phyloP scores from a whole-genome alignment of 1,140 invertebrate species.

The Drosophila subpulchrella region DNA sequence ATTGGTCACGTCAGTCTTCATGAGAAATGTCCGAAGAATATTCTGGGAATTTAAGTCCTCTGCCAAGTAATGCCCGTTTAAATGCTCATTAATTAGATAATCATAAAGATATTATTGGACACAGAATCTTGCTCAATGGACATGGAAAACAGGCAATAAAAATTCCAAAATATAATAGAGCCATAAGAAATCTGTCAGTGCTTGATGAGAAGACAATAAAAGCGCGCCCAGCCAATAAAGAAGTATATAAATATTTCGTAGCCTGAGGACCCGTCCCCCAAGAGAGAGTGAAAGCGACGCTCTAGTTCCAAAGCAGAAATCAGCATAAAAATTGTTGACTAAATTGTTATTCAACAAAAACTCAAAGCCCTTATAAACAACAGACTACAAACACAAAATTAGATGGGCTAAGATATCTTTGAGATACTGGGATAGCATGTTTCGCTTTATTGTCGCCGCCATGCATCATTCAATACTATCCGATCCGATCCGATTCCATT shows the following conservation, averaged over 20 bases:
- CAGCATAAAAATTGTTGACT: conserved; percentile 65
- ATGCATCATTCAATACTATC: conserved; percentile 57
- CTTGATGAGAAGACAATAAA: conserved; percentile 34
- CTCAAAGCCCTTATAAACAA: conserved; percentile 45
- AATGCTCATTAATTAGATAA: conserved; percentile 69
- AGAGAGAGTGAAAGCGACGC: conserved; percentile 63
- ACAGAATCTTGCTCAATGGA: conserved; percentile 20
- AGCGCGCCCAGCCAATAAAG: conserved; percentile 52
- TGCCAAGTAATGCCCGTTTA: conserved; percentile 43
- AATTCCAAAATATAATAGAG: conserved; percentile 54
- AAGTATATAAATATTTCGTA: conserved; percentile 40
- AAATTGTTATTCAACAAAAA: conserved; percentile 60
- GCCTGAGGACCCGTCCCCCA: background rate
- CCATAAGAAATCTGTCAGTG: conserved; percentile 59
- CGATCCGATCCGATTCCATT: conserved; percentile 26
- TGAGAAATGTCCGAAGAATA: conserved; percentile 43
- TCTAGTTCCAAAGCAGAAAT: conserved; percentile 35
- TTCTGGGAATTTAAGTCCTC: conserved; percentile 36
- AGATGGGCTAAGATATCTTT: conserved; percentile 37
- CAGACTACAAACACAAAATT: conserved; percentile 36
- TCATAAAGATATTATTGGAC: conserved; percentile 55
- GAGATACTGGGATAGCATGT: conserved; percentile 32
- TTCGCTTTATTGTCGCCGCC: conserved; percentile 74
- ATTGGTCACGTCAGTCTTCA: conserved; percentile 68
- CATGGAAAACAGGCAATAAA: conserved; percentile 36